Percentiles rank a stretch among this genome's conserved stretches.
phyloP scores from a whole-genome alignment of 2,888 invertebrate species.

The Chrysodeixis includens region DNA sequence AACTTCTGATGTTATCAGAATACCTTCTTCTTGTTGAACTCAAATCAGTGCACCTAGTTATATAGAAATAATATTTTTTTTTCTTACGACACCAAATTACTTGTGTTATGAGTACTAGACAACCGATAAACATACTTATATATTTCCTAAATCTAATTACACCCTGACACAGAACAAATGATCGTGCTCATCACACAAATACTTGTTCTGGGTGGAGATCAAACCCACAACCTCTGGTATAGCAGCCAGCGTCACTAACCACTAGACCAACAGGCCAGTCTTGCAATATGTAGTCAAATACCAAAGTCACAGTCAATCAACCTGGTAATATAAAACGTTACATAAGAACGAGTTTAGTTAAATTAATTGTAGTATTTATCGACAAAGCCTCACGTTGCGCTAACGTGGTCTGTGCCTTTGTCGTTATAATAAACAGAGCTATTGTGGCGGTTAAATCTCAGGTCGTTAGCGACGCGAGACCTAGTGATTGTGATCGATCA shows the following conservation, averaged over 20 bases:
- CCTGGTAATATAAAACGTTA: conserved; percentile 5
- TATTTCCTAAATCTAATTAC: too few relatives aligned
- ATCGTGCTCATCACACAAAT: too few relatives aligned
- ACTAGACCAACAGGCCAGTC: too few relatives aligned
- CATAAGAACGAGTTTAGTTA: conserved; percentile 33
- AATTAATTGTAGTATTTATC: conserved; percentile 52
- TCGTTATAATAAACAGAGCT: conserved; percentile 56
- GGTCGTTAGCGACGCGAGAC: conserved; percentile 34
- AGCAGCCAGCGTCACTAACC: too few relatives aligned
- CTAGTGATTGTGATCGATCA: conserved; percentile 44
- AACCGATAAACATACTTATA: too few relatives aligned
- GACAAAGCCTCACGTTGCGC: conserved; percentile 38
- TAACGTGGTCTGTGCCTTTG: conserved; percentile 58
- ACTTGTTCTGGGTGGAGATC: too few relatives aligned
- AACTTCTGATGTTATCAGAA: neutral
- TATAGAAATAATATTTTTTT: too few relatives aligned
- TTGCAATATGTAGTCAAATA: too few relatives aligned
- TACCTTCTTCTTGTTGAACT: neutral
- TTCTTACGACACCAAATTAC: too few relatives aligned
- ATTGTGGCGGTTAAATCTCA: conserved; percentile 26
- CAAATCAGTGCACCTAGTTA: neutral
- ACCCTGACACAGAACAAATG: too few relatives aligned
- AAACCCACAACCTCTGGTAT: too few relatives aligned
- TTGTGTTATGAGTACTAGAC: too few relatives aligned
- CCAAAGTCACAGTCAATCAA: neutral